A percentile compares a stretch with the other conserved stretches of the same genome.
Conservation (phyloP, 2,888 invertebrate genomes). For the Dolichopus griseipennis region DNA sequence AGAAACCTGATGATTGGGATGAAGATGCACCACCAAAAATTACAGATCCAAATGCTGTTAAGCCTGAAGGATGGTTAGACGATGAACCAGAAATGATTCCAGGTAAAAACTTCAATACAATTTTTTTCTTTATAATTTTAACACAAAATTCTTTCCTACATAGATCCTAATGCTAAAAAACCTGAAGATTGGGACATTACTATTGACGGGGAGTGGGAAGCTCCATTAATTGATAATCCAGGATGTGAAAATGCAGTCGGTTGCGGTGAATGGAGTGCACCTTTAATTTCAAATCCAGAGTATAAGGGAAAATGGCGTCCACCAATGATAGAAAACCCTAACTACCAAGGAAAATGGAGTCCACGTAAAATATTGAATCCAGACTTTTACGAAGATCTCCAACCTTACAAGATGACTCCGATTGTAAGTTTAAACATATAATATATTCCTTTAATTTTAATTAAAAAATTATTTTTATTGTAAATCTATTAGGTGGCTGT, state of each 20-base stretch:
- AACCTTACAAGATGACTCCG: conserved; percentile 82
- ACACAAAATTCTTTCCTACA: conserved; percentile 3
- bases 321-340: conserved; percentile 81
- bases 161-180: conserved; percentile 73
- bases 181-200: conserved; percentile 96
- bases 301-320: conserved; percentile 93
- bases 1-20: conserved; percentile 95
- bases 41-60: conserved; percentile 70
- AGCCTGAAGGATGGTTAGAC: conserved; percentile 89
- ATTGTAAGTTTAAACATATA: conserved; percentile 57
- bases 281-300: conserved; percentile 76
- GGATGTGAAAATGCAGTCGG: conserved; percentile 69
- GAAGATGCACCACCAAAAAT: conserved; percentile 88
- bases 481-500: conserved; percentile 62
- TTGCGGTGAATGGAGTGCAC: conserved; percentile 85
- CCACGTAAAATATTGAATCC: conserved; percentile 85
- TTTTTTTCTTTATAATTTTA: conserved; percentile 8
- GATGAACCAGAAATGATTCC: conserved; percentile 78
- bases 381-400: conserved; percentile 79
- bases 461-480: too few relatives aligned
- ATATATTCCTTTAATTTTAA: too few relatives aligned
- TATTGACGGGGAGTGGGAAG: conserved; percentile 99
- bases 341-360: conserved; percentile 92
- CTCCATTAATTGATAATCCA: conserved; percentile 86
- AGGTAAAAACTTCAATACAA: conserved; percentile 20